Base-by-base conservation (phyloP, 2,113 vertebrate species). In the Sceloporus tristichus region DNA sequence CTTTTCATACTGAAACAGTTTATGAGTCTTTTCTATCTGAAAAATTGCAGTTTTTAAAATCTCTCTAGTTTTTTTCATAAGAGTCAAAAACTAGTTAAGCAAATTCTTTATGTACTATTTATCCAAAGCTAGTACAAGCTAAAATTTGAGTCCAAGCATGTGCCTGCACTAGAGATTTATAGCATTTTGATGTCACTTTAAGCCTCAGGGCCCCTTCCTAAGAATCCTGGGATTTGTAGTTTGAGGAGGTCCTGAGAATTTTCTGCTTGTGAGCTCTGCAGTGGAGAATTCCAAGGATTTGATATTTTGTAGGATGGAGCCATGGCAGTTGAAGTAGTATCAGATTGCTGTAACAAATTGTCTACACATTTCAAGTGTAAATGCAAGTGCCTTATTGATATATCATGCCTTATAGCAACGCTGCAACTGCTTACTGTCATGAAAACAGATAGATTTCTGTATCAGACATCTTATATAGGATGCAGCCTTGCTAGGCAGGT, bases 401-500 rank as follows among this genome's bases (percentile, higher is more conserved):
- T 23, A 68, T 84, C 93, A 88, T 93, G 88, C 95, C 91, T 93
- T 85, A 92, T 94, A 90, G 89, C 79, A 85, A 88, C 75, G 34
- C 81, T 80, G 80, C 70, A 91, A 82, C 56, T 79, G 54, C 48
- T 92, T 87, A 92, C 92, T 86, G 84, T 93, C 85, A 93, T 53
- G 85, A 85, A 93, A 94, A 91, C 82, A 54, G 93, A 94, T 95
- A 94, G 92, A 93, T 95, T 96, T 95, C 84, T 75, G 54, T 83
- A 95, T 88, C 85, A 92, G 87, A 85, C 78, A 88, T 95, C 92
- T 95, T 89, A 95, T 96, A 94, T 74, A 93, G 91, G 91, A 91
- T 42, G 71, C 91, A 96, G 95, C 93, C 95, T 95, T 95, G 90
- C 91, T 89, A 89, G 1, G 6, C 93, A 97, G 96, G 96, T 96